phyloP scores from a whole-genome alignment of 2,113 vertebrate species.

The Todiramphus saurophagus region DNA sequence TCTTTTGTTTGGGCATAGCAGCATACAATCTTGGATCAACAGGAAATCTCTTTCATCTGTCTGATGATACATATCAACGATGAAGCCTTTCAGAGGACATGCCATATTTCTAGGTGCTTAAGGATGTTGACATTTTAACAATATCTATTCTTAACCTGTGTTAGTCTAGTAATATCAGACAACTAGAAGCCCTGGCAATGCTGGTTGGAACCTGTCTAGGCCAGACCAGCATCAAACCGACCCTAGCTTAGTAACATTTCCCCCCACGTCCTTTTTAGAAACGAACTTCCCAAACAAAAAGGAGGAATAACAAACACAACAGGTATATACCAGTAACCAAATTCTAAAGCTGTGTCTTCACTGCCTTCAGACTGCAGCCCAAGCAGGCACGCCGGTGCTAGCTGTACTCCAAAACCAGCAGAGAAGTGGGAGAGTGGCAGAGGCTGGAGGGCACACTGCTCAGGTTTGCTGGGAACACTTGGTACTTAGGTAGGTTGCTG shows the following conservation, averaged over 20 bases:
- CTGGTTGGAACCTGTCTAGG: not conserved
- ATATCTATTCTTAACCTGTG: not conserved
- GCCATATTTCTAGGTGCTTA: not conserved
- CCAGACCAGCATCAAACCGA: not conserved
- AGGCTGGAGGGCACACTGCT: not conserved
- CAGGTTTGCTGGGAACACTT: not conserved
- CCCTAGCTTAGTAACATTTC: not conserved
- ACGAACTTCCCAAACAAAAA: not conserved
- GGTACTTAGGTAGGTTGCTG: fast-evolving
- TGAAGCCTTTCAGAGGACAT: not conserved
- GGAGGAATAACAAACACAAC: not conserved
- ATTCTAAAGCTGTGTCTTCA: not conserved
- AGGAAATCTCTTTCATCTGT: not conserved
- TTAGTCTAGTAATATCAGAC: not conserved
- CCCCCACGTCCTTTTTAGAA: not conserved
- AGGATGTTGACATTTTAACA: not conserved
- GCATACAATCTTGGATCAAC: not conserved
- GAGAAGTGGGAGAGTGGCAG: not conserved
- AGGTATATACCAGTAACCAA: not conserved
- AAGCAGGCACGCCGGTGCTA: not conserved
- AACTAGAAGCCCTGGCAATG: not conserved
- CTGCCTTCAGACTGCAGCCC: not conserved
- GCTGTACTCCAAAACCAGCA: not conserved
- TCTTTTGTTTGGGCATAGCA: not conserved
- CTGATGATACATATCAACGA: not conserved